Percentiles rank a stretch among this genome's conserved stretches.
phyloP scores from a whole-genome alignment of 2,888 invertebrate species.

The Ferdinandea cuprea region DNA sequence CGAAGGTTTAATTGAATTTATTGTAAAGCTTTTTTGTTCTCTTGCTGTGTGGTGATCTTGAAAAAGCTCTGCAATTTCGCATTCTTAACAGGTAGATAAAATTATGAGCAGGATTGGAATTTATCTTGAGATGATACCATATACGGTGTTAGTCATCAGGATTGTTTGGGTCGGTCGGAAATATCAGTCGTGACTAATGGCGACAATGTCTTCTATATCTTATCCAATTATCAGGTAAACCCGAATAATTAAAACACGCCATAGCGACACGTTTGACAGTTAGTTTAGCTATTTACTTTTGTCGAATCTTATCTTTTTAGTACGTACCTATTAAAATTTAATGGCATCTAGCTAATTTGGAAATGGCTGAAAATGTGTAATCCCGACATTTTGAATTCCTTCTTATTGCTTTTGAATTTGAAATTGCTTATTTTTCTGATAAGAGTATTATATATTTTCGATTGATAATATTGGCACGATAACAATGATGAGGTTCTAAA shows the following conservation, averaged over 20 bases:
- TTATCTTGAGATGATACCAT: neutral
- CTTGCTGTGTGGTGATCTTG: slow-evolving; percentile 3
- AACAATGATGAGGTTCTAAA: no score
- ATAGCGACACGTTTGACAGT: neutral
- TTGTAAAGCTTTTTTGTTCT: slow-evolving; percentile 19
- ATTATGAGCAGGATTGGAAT: neutral
- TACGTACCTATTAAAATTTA: neutral
- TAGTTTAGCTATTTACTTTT: neutral
- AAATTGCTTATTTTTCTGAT: no score
- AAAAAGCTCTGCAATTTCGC: slow-evolving; percentile 8
- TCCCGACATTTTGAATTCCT: no score
- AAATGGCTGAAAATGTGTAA: no score
- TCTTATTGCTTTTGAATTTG: no score
- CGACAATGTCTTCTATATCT: neutral
- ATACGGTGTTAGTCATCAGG: slow-evolving; percentile 4
- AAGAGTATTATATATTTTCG: no score
- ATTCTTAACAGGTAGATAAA: slow-evolving; percentile 48
- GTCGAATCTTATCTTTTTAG: neutral
- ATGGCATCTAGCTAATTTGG: no score
- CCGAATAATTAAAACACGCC: neutral
- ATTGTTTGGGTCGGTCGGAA: neutral
- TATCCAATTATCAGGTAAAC: slow-evolving; percentile 2
- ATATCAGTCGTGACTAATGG: neutral
- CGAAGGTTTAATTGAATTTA: slow-evolving; percentile 48
- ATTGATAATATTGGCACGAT: no score